Conservation (phyloP, 2,113 vertebrate genomes). For the Gobius niger region DNA sequence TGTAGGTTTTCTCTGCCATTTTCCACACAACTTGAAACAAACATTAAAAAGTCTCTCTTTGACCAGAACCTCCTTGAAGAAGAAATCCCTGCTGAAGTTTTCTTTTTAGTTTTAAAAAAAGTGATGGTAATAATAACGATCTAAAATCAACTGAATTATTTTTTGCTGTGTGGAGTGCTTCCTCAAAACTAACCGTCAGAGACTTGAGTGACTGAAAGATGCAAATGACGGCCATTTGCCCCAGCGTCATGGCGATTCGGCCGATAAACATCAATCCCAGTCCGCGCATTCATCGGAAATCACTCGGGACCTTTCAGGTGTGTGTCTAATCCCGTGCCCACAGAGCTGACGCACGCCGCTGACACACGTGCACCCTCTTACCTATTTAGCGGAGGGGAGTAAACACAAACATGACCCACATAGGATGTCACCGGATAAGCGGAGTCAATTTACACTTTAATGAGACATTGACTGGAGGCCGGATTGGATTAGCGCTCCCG, state of each 20-base stretch:
- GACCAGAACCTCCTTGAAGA: too few species aligned
- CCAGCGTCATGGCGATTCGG: neutral
- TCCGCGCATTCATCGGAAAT: neutral
- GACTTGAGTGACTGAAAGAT: neutral
- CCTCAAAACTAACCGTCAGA: neutral
- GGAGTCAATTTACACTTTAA: conserved; percentile 32
- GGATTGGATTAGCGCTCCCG: conserved; percentile 13
- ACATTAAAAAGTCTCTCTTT: too few species aligned
- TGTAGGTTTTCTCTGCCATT: too few species aligned
- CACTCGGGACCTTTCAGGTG: neutral
- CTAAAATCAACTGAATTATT: too few species aligned
- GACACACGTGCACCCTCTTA: neutral
- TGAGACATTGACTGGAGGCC: conserved; percentile 30
- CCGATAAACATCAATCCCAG: conserved; percentile 1
- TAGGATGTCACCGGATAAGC: conserved; percentile 20
- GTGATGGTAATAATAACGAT: too few species aligned
- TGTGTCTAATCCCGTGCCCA: conserved; percentile 8
- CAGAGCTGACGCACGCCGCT: neutral
- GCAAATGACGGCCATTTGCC: neutral
- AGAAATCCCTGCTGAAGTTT: too few species aligned
- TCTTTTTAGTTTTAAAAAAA: too few species aligned
- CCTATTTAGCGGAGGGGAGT: neutral
- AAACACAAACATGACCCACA: conserved; percentile 37
- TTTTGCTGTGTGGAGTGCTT: neutral
- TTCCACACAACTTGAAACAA: too few species aligned